Evolutionary conservation across 1,140 invertebrate species (phyloP).

Genomic region (Plectrocnemia conspersa): DNA sequence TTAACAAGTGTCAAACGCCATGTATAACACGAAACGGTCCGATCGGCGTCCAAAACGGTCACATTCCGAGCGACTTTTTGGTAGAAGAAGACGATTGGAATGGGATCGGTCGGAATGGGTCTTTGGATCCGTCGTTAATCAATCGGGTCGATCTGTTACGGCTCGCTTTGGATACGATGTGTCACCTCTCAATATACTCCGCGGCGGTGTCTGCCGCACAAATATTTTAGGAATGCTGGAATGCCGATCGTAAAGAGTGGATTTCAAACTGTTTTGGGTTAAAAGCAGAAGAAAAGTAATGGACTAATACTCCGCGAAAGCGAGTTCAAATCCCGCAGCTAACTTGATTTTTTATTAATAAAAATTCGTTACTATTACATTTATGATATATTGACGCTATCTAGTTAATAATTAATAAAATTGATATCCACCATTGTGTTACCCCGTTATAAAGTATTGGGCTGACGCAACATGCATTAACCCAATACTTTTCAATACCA

Average conservation of each 20-base stretch:
- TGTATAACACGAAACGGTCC: constrained; percentile 23
- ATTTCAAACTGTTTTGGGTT: constrained; percentile 17
- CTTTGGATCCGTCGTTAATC: constrained; percentile 14
- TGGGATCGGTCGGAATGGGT: constrained; percentile 9
- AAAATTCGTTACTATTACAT: too few relatives aligned
- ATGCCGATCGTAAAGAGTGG: constrained; percentile 9
- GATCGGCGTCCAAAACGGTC: background rate
- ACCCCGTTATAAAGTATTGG: too few relatives aligned
- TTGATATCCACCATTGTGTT: too few relatives aligned
- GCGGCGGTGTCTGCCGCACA: constrained; percentile 17
- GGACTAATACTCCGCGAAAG: background rate
- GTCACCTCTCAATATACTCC: constrained; percentile 25
- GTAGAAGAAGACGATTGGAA: constrained; percentile 10
- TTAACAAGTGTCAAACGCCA: constrained; percentile 31
- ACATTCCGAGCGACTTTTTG: constrained; percentile 10
- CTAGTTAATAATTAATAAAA: too few relatives aligned
- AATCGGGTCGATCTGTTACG: constrained; percentile 9
- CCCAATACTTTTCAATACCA: too few relatives aligned
- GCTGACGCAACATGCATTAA: too few relatives aligned
- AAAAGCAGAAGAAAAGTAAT: background rate
- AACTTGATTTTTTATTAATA: too few relatives aligned
- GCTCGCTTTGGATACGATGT: too few relatives aligned
- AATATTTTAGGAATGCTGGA: constrained; percentile 32
- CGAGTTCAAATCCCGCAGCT: too few relatives aligned
- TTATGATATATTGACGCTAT: too few relatives aligned